Conservation (phyloP, 2,888 invertebrate species). For the Stictocephala bisonia region DNA sequence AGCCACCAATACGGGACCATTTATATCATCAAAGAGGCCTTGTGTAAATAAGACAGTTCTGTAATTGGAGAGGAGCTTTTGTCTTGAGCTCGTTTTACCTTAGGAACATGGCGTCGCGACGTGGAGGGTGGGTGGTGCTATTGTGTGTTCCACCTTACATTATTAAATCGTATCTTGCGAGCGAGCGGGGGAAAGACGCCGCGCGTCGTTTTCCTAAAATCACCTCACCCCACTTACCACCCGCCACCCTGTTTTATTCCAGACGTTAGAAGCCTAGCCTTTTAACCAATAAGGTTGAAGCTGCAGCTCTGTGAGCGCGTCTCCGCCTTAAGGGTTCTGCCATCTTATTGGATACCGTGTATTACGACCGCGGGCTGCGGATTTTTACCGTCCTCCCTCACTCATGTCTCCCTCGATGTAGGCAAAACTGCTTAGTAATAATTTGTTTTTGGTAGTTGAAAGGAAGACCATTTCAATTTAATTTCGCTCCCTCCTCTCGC, state of each 20-base stretch:
- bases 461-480: constrained; percentile 48
- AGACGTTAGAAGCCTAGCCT: constrained; percentile 47
- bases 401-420: not conserved
- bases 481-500: constrained; percentile 27
- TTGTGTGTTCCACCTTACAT: constrained; percentile 52
- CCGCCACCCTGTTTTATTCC: constrained; percentile 43
- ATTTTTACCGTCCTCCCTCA: constrained; percentile 9
- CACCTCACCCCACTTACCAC: constrained; percentile 38
- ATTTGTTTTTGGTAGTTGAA: constrained; percentile 45
- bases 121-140: constrained; percentile 31
- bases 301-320: constrained; percentile 23
- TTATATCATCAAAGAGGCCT: constrained; percentile 48
- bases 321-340: constrained; percentile 45
- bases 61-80: constrained; percentile 49
- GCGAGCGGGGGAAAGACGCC: constrained; percentile 46
- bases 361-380: not conserved
- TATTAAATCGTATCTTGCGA: constrained; percentile 51
- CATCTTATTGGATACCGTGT: constrained; percentile 47
- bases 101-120: constrained; percentile 49
- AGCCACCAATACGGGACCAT: constrained; percentile 39
- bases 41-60: constrained; percentile 51
- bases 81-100: constrained; percentile 48
- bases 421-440: constrained; percentile 48
- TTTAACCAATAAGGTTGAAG: constrained; percentile 51
- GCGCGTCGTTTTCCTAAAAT: constrained; percentile 47